Evolutionary conservation across 2,888 invertebrate species (phyloP).

Genomic region (Bimastos eiseni): DNA sequence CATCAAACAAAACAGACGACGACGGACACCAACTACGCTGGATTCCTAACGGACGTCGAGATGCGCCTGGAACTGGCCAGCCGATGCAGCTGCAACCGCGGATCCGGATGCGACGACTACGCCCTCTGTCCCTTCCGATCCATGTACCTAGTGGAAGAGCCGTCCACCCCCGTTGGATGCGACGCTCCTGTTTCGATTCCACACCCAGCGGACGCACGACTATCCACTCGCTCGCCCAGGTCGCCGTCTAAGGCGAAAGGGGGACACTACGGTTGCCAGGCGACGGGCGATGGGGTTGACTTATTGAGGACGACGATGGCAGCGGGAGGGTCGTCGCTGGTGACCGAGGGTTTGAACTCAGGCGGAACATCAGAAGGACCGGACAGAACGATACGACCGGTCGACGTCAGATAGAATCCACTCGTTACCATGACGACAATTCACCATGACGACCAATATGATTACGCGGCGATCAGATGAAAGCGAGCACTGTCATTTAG

Average conservation of each 20-base stretch:
- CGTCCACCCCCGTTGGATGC: not conserved
- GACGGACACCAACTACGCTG: not conserved
- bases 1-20: not conserved
- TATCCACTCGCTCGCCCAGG: not conserved
- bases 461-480: not conserved
- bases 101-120: conserved; percentile 3
- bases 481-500: too few relatives aligned
- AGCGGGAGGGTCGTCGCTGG: not conserved
- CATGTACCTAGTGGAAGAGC: not conserved
- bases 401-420: not conserved
- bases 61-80: conserved; percentile 21
- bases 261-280: not conserved
- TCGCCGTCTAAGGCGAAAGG: not conserved
- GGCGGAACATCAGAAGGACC: not conserved
- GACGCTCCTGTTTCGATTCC: not conserved
- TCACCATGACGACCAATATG: not conserved
- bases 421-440: not conserved
- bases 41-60: conserved; percentile 22
- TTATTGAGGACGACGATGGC: not conserved
- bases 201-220: not conserved
- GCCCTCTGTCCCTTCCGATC: conserved; percentile 24
- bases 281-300: not conserved
- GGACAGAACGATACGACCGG: not conserved
- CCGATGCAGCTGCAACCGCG: not conserved
- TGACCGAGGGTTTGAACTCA: not conserved